Conservation (phyloP, 2,888 invertebrate genomes). For the Himalopsyche japonica region DNA sequence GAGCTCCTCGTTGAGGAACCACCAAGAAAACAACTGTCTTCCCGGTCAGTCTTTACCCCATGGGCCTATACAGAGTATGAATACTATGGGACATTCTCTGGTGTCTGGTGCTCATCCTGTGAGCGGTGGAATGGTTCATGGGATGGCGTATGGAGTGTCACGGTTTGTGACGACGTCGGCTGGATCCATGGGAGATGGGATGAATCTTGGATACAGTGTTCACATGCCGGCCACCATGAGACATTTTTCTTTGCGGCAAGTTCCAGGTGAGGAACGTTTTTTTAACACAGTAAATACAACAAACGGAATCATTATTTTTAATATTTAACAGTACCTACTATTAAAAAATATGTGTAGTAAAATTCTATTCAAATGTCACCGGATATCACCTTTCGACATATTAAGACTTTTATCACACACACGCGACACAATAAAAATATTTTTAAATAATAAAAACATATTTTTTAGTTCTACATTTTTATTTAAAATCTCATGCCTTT, state of each 20-base stretch:
- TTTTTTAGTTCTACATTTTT: too few species aligned
- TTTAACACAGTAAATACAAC: too few species aligned
- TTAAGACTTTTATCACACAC: too few species aligned
- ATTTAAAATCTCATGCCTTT: too few species aligned
- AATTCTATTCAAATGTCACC: too few species aligned
- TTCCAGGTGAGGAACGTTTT: conserved; percentile 25
- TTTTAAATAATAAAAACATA: too few species aligned
- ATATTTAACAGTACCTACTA: too few species aligned
- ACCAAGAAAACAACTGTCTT: neutral
- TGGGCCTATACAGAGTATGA: neutral
- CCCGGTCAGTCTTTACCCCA: conserved; percentile 6
- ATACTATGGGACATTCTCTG: conserved; percentile 10
- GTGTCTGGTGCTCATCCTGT: conserved; percentile 11
- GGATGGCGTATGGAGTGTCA: conserved; percentile 28
- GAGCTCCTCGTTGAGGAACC: neutral
- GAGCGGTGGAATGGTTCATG: conserved; percentile 7
- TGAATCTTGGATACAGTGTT: conserved; percentile 32
- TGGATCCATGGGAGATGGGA: conserved; percentile 15
- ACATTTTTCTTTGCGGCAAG: conserved; percentile 35
- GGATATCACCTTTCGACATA: too few species aligned
- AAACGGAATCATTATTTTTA: too few species aligned
- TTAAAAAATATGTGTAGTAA: too few species aligned
- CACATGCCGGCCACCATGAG: conserved; percentile 36
- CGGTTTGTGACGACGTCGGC: conserved; percentile 23
- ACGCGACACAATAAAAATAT: too few species aligned